These are phyloP conservation scores for Drosophila pallidifrons DNA, from an alignment of 1,140 invertebrate species.

Conservation along the genomic window DNA sequence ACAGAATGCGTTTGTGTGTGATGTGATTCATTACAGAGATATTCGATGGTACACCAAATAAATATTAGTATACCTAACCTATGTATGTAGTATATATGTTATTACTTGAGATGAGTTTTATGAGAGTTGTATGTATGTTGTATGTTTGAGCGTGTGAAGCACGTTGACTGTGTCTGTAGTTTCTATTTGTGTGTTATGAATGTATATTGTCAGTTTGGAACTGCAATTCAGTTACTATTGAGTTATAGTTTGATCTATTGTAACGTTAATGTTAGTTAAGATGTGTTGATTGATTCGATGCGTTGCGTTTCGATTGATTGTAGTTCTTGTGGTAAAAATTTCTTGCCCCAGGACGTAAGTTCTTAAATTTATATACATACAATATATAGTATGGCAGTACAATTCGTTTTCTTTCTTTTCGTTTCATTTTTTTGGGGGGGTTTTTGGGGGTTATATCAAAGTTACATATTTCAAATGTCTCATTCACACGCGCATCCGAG, in stretches of 20 bases:
- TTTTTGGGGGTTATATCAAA: constrained; percentile 15
- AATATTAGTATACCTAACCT: constrained; percentile 12
- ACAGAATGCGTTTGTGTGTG: constrained; percentile 58
- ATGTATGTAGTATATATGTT: constrained; percentile 29
- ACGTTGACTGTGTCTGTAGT: constrained; percentile 79
- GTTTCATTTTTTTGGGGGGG: background rate
- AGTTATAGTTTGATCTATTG: constrained; percentile 73
- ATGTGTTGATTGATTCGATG: constrained; percentile 47
- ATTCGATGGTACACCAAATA: constrained; percentile 18
- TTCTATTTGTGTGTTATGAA: constrained; percentile 52
- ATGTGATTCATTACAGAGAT: constrained; percentile 24
- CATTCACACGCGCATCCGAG: constrained; percentile 70
- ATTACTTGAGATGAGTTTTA: constrained; percentile 45
- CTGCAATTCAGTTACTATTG: constrained; percentile 78
- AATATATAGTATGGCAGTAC: constrained; percentile 60
- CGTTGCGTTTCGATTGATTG: constrained; percentile 25
- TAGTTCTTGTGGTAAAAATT: constrained; percentile 69
- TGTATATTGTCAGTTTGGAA: constrained; percentile 66
- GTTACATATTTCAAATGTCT: constrained; percentile 41
- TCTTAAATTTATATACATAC: constrained; percentile 55
- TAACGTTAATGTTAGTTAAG: constrained; percentile 47
- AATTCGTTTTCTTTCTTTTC: background rate
- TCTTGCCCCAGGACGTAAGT: constrained; percentile 65
- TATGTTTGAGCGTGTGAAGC: constrained; percentile 33
- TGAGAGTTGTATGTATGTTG: constrained; percentile 10